Evolutionary conservation across 2,113 vertebrate species (phyloP).

Genomic region (Pluvialis apricaria): DNA sequence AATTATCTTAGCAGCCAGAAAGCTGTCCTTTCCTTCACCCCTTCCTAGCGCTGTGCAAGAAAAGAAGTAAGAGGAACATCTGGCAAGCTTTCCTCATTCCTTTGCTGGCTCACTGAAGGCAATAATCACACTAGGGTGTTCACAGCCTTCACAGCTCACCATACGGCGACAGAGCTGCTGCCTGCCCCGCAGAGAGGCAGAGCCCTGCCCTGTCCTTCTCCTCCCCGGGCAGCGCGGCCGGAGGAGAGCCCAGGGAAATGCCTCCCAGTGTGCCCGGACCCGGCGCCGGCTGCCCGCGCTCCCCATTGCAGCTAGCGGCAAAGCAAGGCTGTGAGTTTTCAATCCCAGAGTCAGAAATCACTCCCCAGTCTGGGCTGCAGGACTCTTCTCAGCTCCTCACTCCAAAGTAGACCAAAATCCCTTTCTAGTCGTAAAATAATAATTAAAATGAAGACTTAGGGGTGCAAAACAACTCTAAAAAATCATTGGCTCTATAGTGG

Average conservation of each 20-base stretch:
- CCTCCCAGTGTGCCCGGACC: no score
- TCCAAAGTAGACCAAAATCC: background rate
- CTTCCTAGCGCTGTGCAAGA: accelerated
- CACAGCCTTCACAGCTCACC: background rate
- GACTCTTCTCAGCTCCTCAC: background rate
- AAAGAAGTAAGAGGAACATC: background rate
- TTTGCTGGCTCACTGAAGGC: background rate
- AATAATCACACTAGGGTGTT: background rate
- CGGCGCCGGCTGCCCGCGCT: accelerated
- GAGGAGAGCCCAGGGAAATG: background rate
- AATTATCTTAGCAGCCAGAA: background rate
- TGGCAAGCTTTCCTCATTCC: background rate
- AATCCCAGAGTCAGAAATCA: background rate
- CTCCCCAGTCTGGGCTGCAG: accelerated
- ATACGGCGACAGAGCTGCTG: background rate
- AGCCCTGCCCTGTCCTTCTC: background rate
- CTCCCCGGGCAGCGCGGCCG: accelerated
- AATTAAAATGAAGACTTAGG: background rate
- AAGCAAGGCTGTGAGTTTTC: background rate
- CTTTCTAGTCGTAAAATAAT: background rate
- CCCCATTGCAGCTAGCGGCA: accelerated
- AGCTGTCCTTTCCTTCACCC: background rate
- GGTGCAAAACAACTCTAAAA: background rate
- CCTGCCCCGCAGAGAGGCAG: background rate
- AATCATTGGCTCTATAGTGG: background rate